phyloP scores from a whole-genome alignment of 1,140 invertebrate species.

The Chrysomallon squamiferum region DNA sequence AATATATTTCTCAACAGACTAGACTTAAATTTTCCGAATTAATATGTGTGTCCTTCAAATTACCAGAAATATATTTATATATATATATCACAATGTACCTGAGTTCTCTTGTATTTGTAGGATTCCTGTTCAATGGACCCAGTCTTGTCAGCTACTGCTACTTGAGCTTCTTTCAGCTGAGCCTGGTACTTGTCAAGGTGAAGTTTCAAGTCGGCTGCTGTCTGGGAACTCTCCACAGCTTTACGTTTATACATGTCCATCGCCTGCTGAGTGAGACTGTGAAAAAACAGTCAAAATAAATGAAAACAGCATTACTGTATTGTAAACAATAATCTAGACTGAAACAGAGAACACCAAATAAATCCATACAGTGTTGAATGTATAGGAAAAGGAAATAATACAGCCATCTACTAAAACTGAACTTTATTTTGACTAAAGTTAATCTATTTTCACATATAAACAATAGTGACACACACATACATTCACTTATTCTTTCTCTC shows the following conservation, averaged over 20 bases:
- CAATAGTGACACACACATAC: too few species aligned
- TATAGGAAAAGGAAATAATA: too few species aligned
- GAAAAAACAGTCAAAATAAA: background rate
- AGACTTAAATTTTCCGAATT: background rate
- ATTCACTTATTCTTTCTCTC: too few species aligned
- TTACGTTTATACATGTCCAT: conserved; percentile 99
- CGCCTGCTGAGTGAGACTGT: conserved; percentile 58
- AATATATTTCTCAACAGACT: background rate
- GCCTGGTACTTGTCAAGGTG: conserved; percentile 93
- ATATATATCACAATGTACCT: conserved; percentile 66
- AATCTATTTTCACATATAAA: too few species aligned
- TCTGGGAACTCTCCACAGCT: conserved; percentile 77
- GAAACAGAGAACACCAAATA: too few species aligned
- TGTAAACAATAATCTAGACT: too few species aligned
- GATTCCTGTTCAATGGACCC: conserved; percentile 93
- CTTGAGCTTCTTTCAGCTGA: conserved; percentile 96
- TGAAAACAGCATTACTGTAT: too few species aligned
- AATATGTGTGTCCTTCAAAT: background rate
- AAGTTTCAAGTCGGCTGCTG: conserved; percentile 94
- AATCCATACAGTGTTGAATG: too few species aligned
- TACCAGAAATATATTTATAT: too few species aligned
- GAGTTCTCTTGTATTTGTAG: conserved; percentile 93
- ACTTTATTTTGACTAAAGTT: too few species aligned
- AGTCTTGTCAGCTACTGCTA: conserved; percentile 95
- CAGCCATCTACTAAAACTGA: too few species aligned